Percentiles rank a stretch among this genome's conserved stretches.
These are phyloP conservation scores for fruit fly (Drosophila melanogaster) DNA, from an alignment of 1,140 invertebrate genomes.

Conservation along the genomic window Release_6_plus_ISO1_MT NC_004354.4:15485001-15485500, in stretches of 20 bases:
- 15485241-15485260: constrained; percentile 36
- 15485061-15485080: constrained; percentile 9
- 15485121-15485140: constrained; percentile 38
- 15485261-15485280: constrained; percentile 31
- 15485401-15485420: constrained; percentile 45
- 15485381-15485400: constrained; percentile 29
- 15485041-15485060: background rate
- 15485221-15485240: constrained; percentile 19
- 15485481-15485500: constrained; percentile 49
- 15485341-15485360: constrained; percentile 62
- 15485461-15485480: constrained; percentile 51
- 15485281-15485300: too few species aligned
- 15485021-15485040: constrained; percentile 23
- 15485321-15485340: constrained; percentile 28
- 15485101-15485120: constrained; percentile 41
- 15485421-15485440: constrained; percentile 15
- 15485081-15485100: constrained; percentile 26
- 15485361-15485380: constrained; percentile 58
- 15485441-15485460: constrained; percentile 25
- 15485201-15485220: constrained; percentile 25
- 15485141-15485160: constrained; percentile 46
- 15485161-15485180: constrained; percentile 41
- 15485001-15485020: background rate
- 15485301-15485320: too few species aligned
- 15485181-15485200: constrained; percentile 30